Base-by-base conservation (phyloP, 2,113 vertebrate genomes). In the Chionis minor region DNA sequence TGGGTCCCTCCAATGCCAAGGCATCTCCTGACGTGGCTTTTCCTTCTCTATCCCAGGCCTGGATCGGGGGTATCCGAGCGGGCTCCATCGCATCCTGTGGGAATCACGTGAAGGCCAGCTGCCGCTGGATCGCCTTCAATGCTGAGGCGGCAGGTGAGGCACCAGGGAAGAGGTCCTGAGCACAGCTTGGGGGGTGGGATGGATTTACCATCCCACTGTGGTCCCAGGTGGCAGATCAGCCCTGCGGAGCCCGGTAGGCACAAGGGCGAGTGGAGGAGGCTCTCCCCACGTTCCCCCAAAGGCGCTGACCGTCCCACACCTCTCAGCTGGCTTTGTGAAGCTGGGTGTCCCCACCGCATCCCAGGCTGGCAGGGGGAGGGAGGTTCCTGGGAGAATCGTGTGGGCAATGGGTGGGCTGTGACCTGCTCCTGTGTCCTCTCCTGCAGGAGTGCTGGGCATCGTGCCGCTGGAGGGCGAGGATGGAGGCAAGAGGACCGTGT, bases 81-180 rank as follows among this genome's bases (percentile, higher is more conserved):
- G 98, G 98, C 71, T 98, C 98, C 2, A 17, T 97, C 27, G 13
- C 97, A 3, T 98, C 98, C 73, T 98, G 96, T 61, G 99, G 99
- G 51, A 99, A 97, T 97, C 98, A 98, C 2, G 99, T 99, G 96
- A 99, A 99, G 96, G 98, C 99, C 23, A 99, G 98, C 97, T 97
- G 98, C 95, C 96, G 70, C 86, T 97, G 99, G 84, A 98, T 99
- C 4, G 98, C 98, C 2, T 99, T 99, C 96, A 99, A 84, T 32
- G 96, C 98, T 0, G 99, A 99, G 67, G 97, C 97, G 1, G 90
- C 98, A 54, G 99, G 99, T 99, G 97, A 97, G 98, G 63, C 8
- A 14, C 58, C 2, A 8, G 19, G 79, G 21, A 45, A 35, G 16
- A 17, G 16, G 38, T 21, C 20, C 33, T 9, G 28, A 61, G 62